Conservation (phyloP, 2,797 vertebrate genomes). For the Lemur catta region DNA sequence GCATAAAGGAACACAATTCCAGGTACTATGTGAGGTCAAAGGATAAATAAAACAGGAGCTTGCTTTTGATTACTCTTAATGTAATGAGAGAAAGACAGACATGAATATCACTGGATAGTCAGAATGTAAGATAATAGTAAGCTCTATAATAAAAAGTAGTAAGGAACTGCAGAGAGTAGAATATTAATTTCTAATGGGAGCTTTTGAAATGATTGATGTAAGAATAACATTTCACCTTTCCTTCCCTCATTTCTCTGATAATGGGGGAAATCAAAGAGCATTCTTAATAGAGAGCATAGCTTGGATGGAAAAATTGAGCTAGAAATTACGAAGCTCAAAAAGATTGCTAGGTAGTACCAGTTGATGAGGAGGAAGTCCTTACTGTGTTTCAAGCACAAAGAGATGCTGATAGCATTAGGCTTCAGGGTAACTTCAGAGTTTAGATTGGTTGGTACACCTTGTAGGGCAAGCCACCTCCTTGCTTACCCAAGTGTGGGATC, state of each 20-base stretch:
- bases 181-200: neutral
- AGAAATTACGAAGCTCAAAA: neutral
- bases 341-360: neutral
- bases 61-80: neutral
- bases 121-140: neutral
- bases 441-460: accelerated
- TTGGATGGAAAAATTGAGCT: neutral
- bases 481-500: neutral
- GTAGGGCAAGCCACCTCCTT: neutral
- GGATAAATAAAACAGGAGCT: neutral
- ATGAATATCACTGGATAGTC: neutral
- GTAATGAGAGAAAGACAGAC: neutral
- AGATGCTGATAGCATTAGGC: neutral
- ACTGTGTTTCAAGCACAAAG: neutral
- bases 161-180: neutral
- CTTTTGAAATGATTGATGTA: neutral
- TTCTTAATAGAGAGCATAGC: neutral
- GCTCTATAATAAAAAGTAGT: neutral
- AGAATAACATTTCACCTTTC: neutral
- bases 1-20: neutral
- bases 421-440: neutral
- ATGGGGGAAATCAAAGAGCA: neutral
- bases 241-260: neutral
- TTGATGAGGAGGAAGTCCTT: neutral
- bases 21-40: neutral